These are phyloP conservation scores for Probaryconus sp. DNA, from an alignment of 1,140 invertebrate species.

Conservation along the genomic window DNA sequence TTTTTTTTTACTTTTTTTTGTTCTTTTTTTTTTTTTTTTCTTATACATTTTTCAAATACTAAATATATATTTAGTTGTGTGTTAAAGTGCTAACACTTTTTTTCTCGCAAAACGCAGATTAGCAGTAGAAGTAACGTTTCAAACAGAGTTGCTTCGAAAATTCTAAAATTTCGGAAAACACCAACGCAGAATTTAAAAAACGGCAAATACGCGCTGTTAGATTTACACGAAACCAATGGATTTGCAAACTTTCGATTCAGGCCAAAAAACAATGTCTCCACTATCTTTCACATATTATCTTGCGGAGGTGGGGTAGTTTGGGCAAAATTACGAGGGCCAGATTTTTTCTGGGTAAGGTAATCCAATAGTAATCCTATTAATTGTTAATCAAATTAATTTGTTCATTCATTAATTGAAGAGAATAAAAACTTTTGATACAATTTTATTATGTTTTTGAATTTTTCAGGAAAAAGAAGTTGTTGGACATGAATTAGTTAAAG, in stretches of 20 bases:
- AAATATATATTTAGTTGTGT: not conserved
- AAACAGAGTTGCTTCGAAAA: slow-evolving; percentile 68
- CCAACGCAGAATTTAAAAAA: slow-evolving; percentile 68
- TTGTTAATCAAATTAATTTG: not conserved
- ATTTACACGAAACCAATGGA: slow-evolving; percentile 71
- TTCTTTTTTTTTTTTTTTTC: not conserved
- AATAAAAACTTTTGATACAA: no score
- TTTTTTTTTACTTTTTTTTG: not conserved
- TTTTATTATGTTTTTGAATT: slow-evolving; percentile 15
- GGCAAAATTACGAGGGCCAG: slow-evolving; percentile 71
- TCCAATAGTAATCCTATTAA: not conserved
- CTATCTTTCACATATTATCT: slow-evolving; percentile 72
- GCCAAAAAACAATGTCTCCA: slow-evolving; percentile 70
- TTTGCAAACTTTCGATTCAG: slow-evolving; percentile 73
- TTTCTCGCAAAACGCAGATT: slow-evolving; percentile 61
- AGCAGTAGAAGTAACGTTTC: slow-evolving; percentile 74
- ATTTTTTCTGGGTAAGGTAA: slow-evolving; percentile 53
- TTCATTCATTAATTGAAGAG: not conserved
- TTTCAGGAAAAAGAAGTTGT: slow-evolving; percentile 71
- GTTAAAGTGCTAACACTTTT: not conserved
- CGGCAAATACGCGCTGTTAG: slow-evolving; percentile 67
- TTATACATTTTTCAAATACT: not conserved
- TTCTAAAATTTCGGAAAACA: slow-evolving; percentile 70
- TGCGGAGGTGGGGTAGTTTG: slow-evolving; percentile 70
- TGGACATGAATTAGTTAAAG: slow-evolving; percentile 69